Conservation (phyloP, 2,113 vertebrate species). For the Jaculus jaculus region DNA sequence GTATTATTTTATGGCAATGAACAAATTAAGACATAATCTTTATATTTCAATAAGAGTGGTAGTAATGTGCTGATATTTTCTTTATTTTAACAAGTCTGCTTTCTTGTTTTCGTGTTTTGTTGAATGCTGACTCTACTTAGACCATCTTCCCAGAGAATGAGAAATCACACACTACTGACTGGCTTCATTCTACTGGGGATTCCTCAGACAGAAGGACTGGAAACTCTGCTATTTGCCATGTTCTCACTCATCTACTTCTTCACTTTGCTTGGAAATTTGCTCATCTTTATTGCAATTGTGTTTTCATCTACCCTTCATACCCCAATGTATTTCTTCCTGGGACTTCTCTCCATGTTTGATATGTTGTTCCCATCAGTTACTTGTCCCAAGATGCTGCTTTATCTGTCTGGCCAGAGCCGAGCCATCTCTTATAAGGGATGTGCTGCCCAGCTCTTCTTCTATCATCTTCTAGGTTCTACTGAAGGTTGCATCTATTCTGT, state of each 20-base stretch:
- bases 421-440: conserved; percentile 59
- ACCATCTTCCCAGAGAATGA: background rate
- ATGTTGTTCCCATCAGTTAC: conserved; percentile 65
- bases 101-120: background rate
- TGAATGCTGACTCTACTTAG: background rate
- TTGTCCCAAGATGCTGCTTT: conserved; percentile 66
- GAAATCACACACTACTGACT: conserved; percentile 54
- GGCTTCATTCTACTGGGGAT: conserved; percentile 72
- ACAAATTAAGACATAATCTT: background rate
- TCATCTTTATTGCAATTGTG: conserved; percentile 64
- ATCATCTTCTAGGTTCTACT: conserved; percentile 51
- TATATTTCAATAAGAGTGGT: background rate
- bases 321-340: conserved; percentile 77
- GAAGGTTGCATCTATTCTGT: conserved; percentile 69
- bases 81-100: background rate
- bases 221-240: conserved; percentile 46
- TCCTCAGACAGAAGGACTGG: conserved; percentile 57
- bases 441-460: conserved; percentile 69
- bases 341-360: conserved; percentile 65
- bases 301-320: conserved; percentile 54
- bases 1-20: background rate
- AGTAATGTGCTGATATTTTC: background rate
- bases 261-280: conserved; percentile 62
- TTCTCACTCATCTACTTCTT: conserved; percentile 62
- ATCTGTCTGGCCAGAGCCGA: conserved; percentile 44